Evolutionary conservation across 2,113 vertebrate species (phyloP).

Genomic region (Takifugu bimaculatus): DNA sequence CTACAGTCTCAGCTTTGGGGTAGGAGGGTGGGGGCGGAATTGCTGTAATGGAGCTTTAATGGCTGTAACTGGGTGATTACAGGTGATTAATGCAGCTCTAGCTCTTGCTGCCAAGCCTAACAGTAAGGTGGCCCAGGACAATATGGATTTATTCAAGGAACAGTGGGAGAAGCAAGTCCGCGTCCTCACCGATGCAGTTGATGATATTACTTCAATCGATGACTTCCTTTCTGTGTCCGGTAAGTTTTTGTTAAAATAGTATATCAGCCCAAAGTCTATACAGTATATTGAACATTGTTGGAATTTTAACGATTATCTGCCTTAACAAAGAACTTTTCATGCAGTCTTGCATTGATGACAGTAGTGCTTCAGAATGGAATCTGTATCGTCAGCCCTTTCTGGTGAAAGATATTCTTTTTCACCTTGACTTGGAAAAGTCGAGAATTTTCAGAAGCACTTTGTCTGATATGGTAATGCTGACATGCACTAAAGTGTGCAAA

Average conservation of each 20-base stretch:
- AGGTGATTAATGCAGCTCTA: conserved; percentile 98
- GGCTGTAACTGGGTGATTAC: conserved; percentile 70
- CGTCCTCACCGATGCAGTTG: conserved; percentile 94
- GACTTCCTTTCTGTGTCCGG: conserved; percentile 98
- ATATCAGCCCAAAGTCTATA: neutral
- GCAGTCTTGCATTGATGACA: too few species aligned
- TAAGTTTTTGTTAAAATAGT: conserved; percentile 57
- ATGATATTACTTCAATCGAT: conserved; percentile 98
- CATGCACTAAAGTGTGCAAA: conserved; percentile 54
- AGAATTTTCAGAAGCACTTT: conserved; percentile 33
- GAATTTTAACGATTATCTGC: neutral
- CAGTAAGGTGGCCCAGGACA: conserved; percentile 97
- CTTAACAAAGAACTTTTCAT: too few species aligned
- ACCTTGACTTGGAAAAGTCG: conserved; percentile 41
- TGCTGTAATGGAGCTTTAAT: conserved; percentile 58
- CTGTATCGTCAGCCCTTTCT: conserved; percentile 16
- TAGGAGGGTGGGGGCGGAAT: conserved; percentile 50
- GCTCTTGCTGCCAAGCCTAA: conserved; percentile 97
- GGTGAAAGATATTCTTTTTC: conserved; percentile 21
- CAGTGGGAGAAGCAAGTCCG: conserved; percentile 97
- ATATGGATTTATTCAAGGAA: conserved; percentile 99
- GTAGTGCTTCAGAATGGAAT: neutral
- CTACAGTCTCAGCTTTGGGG: conserved; percentile 44
- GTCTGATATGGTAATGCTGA: conserved; percentile 57
- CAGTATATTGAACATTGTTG: neutral